Evolutionary conservation across 2,113 vertebrate species (phyloP).

Genomic region (Romanogobio albipinnatus): DNA sequence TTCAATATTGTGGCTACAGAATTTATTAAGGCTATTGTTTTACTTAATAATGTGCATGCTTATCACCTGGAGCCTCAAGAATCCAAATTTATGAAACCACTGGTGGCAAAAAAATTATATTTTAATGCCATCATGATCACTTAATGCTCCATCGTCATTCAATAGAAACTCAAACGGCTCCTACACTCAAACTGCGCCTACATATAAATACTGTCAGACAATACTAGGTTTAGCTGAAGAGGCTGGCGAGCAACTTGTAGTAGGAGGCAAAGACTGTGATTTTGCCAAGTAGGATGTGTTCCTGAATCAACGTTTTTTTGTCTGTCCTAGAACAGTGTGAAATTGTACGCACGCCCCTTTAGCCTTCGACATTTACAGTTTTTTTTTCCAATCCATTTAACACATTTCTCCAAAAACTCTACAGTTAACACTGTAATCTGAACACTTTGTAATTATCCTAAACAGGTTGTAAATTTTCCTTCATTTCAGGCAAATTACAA

Average conservation of each 20-base stretch:
- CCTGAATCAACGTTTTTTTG: neutral
- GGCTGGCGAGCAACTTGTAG: neutral
- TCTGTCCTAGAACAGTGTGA: neutral
- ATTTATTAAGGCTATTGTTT: too few relatives aligned
- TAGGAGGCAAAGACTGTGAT: neutral
- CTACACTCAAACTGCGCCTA: neutral
- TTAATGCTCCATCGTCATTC: neutral
- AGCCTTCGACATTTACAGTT: neutral
- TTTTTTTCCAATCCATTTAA: too few relatives aligned
- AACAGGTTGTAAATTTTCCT: too few relatives aligned
- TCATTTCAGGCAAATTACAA: too few relatives aligned
- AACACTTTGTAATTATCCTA: too few relatives aligned
- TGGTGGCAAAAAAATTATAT: neutral
- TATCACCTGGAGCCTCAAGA: too few relatives aligned
- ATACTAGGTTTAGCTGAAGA: neutral
- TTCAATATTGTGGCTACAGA: too few relatives aligned
- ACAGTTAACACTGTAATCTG: too few relatives aligned
- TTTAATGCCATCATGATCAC: neutral
- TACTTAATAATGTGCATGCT: too few relatives aligned
- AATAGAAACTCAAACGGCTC: neutral
- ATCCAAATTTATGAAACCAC: neutral
- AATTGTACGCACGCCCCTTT: neutral
- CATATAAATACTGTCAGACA: neutral
- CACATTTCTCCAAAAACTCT: too few relatives aligned
- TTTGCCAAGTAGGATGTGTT: neutral